phyloP scores from a whole-genome alignment of 2,888 invertebrate species.

The Pyrgus malvae region DNA sequence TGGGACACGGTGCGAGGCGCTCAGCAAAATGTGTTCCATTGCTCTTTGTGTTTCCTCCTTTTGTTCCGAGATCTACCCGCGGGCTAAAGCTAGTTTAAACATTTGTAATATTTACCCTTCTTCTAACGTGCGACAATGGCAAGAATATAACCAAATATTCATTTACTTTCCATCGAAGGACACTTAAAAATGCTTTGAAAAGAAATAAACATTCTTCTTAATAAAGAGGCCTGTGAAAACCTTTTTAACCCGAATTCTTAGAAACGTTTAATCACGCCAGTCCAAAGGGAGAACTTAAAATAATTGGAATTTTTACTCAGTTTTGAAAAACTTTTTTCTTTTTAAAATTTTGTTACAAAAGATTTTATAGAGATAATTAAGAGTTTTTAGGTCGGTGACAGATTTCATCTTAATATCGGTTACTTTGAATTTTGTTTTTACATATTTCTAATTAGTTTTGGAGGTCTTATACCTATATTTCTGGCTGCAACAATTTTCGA shows the following conservation, averaged over 20 bases:
- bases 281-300: conserved; percentile 31
- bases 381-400: background rate
- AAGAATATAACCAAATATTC: conserved; percentile 9
- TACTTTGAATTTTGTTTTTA: background rate
- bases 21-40: conserved; percentile 72
- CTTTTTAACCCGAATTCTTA: conserved; percentile 29
- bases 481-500: too few species aligned
- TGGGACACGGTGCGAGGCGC: conserved; percentile 69
- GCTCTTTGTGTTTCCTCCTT: conserved; percentile 74
- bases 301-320: conserved; percentile 33
- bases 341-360: conserved; percentile 6
- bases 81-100: conserved; percentile 40
- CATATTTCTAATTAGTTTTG: too few species aligned
- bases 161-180: background rate
- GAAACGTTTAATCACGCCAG: conserved; percentile 31
- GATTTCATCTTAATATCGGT: background rate
- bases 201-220: conserved; percentile 3
- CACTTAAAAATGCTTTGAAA: background rate
- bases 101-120: conserved; percentile 36
- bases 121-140: conserved; percentile 3
- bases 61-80: conserved; percentile 69
- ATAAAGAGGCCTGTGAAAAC: conserved; percentile 29
- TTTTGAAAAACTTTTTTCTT: conserved; percentile 13
- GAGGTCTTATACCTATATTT: too few species aligned
- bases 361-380: background rate